A percentile compares a stretch with the other conserved stretches of the same genome.
Evolutionary conservation across 2,888 invertebrate species (phyloP).

Genomic region (Ormyrus rosae): DNA sequence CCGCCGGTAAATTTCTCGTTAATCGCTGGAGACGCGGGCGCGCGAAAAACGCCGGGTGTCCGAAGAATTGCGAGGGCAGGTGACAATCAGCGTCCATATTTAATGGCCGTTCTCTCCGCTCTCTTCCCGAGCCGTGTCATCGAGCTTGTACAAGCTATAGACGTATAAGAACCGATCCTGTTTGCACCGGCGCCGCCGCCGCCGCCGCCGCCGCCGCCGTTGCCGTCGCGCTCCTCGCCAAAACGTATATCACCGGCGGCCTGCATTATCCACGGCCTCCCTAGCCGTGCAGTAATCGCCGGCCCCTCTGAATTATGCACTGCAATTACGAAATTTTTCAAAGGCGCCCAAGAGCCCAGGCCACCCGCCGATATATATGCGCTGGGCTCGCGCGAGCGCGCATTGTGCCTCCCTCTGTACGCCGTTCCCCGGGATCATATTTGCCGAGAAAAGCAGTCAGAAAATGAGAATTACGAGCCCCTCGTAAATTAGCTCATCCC

Average conservation of each 20-base stretch:
- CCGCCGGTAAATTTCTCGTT: constrained; percentile 22
- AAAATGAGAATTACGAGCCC: constrained; percentile 31
- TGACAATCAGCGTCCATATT: constrained; percentile 75
- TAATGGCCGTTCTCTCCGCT: constrained; percentile 64
- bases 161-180: constrained; percentile 12
- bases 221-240: constrained; percentile 21
- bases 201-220: constrained; percentile 27
- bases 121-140: constrained; percentile 35
- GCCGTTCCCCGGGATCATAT: background rate
- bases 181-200: constrained; percentile 52
- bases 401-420: background rate
- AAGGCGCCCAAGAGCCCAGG: constrained; percentile 12
- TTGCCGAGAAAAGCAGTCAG: constrained; percentile 24
- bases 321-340: constrained; percentile 49
- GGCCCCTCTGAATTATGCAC: constrained; percentile 44
- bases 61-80: constrained; percentile 59
- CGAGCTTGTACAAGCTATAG: constrained; percentile 5
- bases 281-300: constrained; percentile 47
- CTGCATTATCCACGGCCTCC: constrained; percentile 55
- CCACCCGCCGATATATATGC: constrained; percentile 15
- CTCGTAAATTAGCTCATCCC: constrained; percentile 30
- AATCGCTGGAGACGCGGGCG: background rate
- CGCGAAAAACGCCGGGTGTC: background rate
- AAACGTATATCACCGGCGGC: constrained; percentile 51
- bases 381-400: background rate